phyloP scores from a whole-genome alignment of 2,888 invertebrate genomes.

The Chesias legatella region DNA sequence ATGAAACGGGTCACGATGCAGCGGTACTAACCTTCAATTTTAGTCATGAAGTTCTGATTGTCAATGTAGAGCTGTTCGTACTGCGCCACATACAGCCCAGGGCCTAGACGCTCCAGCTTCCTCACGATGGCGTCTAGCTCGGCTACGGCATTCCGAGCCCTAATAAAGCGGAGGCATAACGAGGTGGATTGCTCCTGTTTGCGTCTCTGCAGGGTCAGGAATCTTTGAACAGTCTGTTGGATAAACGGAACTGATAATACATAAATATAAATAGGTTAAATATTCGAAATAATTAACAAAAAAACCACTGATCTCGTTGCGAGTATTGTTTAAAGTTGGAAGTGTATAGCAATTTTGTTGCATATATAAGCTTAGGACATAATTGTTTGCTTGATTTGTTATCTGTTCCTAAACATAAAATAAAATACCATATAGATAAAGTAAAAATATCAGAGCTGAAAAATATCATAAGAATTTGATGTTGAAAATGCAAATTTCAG shows the following conservation, averaged over 20 bases:
- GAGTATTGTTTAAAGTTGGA: too few relatives aligned
- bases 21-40: conserved; percentile 63
- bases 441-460: too few relatives aligned
- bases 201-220: conserved; percentile 57
- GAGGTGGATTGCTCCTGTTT: conserved; percentile 61
- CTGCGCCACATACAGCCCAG: conserved; percentile 67
- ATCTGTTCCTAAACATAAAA: too few relatives aligned
- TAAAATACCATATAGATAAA: too few relatives aligned
- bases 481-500: too few relatives aligned
- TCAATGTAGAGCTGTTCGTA: conserved; percentile 68
- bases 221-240: conserved; percentile 60
- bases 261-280: too few relatives aligned
- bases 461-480: too few relatives aligned
- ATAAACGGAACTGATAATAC: neutral
- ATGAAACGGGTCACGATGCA: conserved; percentile 1
- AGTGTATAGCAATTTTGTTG: too few relatives aligned
- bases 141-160: conserved; percentile 63
- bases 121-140: conserved; percentile 59
- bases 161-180: conserved; percentile 60
- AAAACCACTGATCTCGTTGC: too few relatives aligned
- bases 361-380: too few relatives aligned
- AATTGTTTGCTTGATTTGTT: too few relatives aligned
- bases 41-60: conserved; percentile 59
- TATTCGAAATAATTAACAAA: too few relatives aligned
- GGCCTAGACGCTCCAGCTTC: conserved; percentile 63